Evolutionary conservation across 2,888 invertebrate species (phyloP).

Genomic region (Eristalis tenax): DNA sequence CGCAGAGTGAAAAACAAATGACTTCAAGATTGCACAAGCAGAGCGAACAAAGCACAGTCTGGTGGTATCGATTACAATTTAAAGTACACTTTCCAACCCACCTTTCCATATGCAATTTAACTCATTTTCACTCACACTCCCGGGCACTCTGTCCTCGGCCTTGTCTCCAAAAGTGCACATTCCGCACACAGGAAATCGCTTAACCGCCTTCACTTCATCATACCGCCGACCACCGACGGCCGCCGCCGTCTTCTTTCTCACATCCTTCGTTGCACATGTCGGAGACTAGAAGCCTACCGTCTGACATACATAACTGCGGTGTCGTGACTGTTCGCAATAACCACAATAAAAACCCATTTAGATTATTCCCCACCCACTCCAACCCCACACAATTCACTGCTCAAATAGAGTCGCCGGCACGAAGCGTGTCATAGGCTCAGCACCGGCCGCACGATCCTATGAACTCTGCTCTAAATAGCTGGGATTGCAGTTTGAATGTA

Average conservation of each 20-base stretch:
- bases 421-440: conserved; percentile 51
- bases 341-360: conserved; percentile 65
- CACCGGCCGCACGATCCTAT: not conserved
- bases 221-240: not conserved
- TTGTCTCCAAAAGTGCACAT: conserved; percentile 25
- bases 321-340: conserved; percentile 69
- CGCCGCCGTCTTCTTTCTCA: not conserved
- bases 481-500: conserved; percentile 47
- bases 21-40: not conserved
- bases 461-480: conserved; percentile 53
- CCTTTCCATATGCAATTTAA: not conserved
- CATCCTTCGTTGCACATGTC: not conserved
- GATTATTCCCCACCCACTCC: conserved; percentile 32
- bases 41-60: not conserved
- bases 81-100: not conserved
- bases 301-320: conserved; percentile 63
- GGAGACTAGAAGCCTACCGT: conserved; percentile 4
- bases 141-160: not conserved
- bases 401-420: conserved; percentile 44
- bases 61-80: not conserved
- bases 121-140: not conserved
- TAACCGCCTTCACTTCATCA: not conserved
- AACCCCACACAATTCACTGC: not conserved
- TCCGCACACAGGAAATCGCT: conserved; percentile 19
- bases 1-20: not conserved